Evolutionary conservation across 1,140 invertebrate genomes (phyloP).

Genomic region (Drosophila kurseongensis): DNA sequence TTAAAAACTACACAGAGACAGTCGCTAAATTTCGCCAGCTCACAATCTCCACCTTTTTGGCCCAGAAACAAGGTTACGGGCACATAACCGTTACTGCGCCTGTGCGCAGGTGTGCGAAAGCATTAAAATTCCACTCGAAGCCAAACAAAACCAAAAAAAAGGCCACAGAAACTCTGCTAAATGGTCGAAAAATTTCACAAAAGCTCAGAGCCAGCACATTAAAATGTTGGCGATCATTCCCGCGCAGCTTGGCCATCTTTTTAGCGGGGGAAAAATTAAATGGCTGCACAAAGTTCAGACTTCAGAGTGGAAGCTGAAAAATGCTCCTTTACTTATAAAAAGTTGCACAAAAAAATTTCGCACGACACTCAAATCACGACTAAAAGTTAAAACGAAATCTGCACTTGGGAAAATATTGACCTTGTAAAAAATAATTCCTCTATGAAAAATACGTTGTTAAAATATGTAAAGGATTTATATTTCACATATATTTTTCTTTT

Average conservation of each 20-base stretch:
- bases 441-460: no score
- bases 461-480: background rate
- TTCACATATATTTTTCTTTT: no score
- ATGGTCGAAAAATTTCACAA: slow-evolving; percentile 52
- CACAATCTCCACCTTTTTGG: slow-evolving; percentile 62
- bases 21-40: slow-evolving; percentile 56
- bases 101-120: slow-evolving; percentile 79
- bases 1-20: background rate
- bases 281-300: slow-evolving; percentile 77
- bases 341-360: slow-evolving; percentile 68
- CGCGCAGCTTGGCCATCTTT: slow-evolving; percentile 37
- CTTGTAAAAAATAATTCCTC: background rate
- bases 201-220: slow-evolving; percentile 54
- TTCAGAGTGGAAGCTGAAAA: slow-evolving; percentile 44
- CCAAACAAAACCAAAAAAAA: slow-evolving; percentile 33
- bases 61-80: slow-evolving; percentile 76
- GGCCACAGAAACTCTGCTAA: slow-evolving; percentile 40
- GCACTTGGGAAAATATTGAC: slow-evolving; percentile 5
- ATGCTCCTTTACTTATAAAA: slow-evolving; percentile 53
- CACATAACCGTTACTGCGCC: slow-evolving; percentile 53
- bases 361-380: slow-evolving; percentile 83
- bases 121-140: slow-evolving; percentile 79
- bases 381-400: slow-evolving; percentile 25
- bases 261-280: slow-evolving; percentile 70
- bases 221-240: slow-evolving; percentile 48